Conservation (phyloP, 2,888 invertebrate genomes). For the Stramonita haemastoma region DNA sequence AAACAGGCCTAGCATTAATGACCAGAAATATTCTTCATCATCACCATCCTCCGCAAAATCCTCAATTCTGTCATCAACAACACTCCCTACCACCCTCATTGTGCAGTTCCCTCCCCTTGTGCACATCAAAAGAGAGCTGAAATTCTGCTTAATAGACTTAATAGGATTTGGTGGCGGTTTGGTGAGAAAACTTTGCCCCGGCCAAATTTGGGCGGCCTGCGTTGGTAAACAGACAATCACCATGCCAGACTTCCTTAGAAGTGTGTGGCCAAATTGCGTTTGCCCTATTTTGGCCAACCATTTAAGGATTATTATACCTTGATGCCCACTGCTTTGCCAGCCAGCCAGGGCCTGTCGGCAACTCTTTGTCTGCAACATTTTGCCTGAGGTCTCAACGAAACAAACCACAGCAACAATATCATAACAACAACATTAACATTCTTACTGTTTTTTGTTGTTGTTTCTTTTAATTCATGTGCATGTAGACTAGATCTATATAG, state of each 20-base stretch:
- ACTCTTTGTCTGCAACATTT: not conserved
- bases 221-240: slow-evolving; percentile 37
- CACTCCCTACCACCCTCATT: too few species aligned
- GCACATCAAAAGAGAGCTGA: slow-evolving; percentile 40
- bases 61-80: not conserved
- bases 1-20: too few species aligned
- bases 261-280: slow-evolving; percentile 40
- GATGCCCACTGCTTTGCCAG: not conserved
- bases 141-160: not conserved
- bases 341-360: not conserved
- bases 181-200: slow-evolving; percentile 42
- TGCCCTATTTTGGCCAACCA: slow-evolving; percentile 42
- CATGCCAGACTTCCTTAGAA: slow-evolving; percentile 27
- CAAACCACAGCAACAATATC: not conserved
- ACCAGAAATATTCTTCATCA: too few species aligned
- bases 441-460: too few species aligned
- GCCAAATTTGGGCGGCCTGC: slow-evolving; percentile 11
- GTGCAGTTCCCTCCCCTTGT: not conserved
- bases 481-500: too few species aligned
- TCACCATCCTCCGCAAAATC: too few species aligned
- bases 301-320: slow-evolving; percentile 40
- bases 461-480: too few species aligned
- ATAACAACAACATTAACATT: not conserved
- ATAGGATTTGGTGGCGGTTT: slow-evolving; percentile 32
- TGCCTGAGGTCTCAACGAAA: not conserved